A percentile compares a stretch with the other conserved stretches of the same genome.
These are phyloP conservation scores for Callyntrura sp. DNA, from an alignment of 2,888 invertebrate genomes.

Conservation along the genomic window DNA sequence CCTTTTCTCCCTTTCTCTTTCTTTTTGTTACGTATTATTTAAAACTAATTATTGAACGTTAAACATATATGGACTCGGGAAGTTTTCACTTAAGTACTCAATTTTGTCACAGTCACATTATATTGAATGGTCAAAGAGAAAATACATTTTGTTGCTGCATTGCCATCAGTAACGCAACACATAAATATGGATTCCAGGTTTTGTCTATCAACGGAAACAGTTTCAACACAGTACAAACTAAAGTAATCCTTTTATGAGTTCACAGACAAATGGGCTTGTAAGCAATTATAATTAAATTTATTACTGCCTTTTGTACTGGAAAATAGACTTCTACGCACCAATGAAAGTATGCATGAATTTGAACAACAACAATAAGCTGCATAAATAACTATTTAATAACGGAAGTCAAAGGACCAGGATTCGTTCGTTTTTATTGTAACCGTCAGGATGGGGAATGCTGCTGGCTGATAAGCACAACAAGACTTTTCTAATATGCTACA, in stretches of 20 bases:
- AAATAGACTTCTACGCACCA: background rate
- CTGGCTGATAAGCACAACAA: background rate
- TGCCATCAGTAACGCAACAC: background rate
- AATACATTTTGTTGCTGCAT: conserved; percentile 7
- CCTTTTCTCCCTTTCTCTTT: background rate
- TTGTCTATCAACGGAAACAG: too few relatives aligned
- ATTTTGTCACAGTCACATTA: conserved; percentile 63
- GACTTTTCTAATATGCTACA: too few relatives aligned
- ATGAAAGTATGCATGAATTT: too few relatives aligned
- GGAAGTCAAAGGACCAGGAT: too few relatives aligned
- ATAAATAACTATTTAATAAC: too few relatives aligned
- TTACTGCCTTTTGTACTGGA: background rate
- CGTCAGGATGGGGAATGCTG: background rate
- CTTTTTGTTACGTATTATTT: conserved; percentile 2
- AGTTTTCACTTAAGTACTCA: conserved; percentile 58
- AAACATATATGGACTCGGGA: conserved; percentile 43
- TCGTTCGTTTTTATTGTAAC: too few relatives aligned
- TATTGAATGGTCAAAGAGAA: conserved; percentile 56
- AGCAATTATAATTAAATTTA: background rate
- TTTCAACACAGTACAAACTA: background rate
- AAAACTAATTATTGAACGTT: conserved; percentile 41
- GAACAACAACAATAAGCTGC: too few relatives aligned
- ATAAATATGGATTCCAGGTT: background rate
- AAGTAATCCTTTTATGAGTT: background rate
- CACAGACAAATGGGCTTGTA: background rate